Evolutionary conservation across 1,140 invertebrate genomes (phyloP), one percentile per base, ranked within the genome.

Genomic region (Camponotus pennsylvanicus): DNA sequence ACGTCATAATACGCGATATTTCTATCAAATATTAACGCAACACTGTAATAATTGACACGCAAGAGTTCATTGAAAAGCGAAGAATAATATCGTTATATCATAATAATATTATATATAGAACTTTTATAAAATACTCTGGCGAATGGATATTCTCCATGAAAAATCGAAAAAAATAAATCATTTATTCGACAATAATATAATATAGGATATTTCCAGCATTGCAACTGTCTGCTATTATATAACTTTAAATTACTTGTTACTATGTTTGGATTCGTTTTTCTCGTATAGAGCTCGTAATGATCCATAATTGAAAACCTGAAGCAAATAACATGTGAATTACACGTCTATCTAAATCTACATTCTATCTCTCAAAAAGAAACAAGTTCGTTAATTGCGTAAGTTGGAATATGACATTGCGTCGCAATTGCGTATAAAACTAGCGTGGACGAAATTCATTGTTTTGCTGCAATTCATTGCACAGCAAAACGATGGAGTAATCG

Each of bases 81-180:
- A 63, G 11, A 64, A 77, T 27, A 61, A 15, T 37, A 40, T 75
- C 13, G 1, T 6, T n/a, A 49, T 13, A 5, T 15, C 13, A 21
- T n/a, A 0, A 21, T 49, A 15, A 4, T 49, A 5, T n/a, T 8
- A 57, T 3, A 8, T 21, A 52, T 73, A 32, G 2, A 57, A 40
- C 11, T 11, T 55, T 75, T 55, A 1, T 8, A 3, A 75, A 27
- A 40, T 75, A 75, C 13, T 52, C 4, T 3, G 11, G n/a, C 6
- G 34, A 21, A 73, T 27, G 4, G 11, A 69, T 34, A 52, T 15
- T 37, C 11, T 73, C 18, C 34, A 18, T n/a, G 27, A 63, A 55
- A 70, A n/a, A 67, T 67, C 18, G 49, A 71, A 11, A 32, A 70
- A 71, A 52, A 45, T 11, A 55, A 55, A 55, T 55, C 18, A 32